Conservation (phyloP, 2,888 invertebrate genomes). For the Limnephilus auricula region DNA sequence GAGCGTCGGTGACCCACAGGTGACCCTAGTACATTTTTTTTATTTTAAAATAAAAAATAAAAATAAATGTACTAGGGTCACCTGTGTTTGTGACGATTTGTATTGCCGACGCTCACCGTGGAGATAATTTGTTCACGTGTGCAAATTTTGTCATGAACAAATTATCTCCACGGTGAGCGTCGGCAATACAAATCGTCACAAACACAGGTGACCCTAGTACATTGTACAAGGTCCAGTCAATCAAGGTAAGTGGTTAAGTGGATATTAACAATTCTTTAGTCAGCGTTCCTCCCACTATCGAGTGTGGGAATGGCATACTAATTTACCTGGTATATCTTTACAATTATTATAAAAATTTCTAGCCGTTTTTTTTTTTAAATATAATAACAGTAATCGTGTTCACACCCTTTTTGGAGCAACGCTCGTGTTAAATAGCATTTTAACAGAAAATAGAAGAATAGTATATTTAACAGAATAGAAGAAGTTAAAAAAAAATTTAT, state of each 20-base stretch:
- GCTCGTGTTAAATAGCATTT: too few species aligned
- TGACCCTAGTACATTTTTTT: too few species aligned
- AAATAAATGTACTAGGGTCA: conserved; percentile 24
- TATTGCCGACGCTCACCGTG: not conserved
- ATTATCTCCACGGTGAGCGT: too few species aligned
- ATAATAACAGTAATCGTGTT: too few species aligned
- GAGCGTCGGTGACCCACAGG: too few species aligned
- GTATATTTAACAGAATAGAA: too few species aligned
- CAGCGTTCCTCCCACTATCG: not conserved
- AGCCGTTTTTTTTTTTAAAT: not conserved
- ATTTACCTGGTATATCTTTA: not conserved
- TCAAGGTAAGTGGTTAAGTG: conserved; percentile 58
- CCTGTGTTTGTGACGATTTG: conserved; percentile 32
- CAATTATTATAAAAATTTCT: not conserved
- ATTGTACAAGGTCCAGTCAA: conserved; percentile 56
- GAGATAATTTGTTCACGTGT: conserved; percentile 22
- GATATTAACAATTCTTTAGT: not conserved
- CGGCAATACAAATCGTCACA: conserved; percentile 6
- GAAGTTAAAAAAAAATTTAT: too few species aligned
- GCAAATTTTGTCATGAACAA: too few species aligned
- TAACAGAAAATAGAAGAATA: too few species aligned
- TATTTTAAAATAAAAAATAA: too few species aligned
- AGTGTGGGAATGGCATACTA: conserved; percentile 7
- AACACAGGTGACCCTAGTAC: conserved; percentile 27
- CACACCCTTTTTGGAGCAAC: too few species aligned